Percentiles rank a stretch among this genome's conserved stretches.
Evolutionary conservation across 2,888 invertebrate species (phyloP).

Genomic region (Cephus nigrinus): DNA sequence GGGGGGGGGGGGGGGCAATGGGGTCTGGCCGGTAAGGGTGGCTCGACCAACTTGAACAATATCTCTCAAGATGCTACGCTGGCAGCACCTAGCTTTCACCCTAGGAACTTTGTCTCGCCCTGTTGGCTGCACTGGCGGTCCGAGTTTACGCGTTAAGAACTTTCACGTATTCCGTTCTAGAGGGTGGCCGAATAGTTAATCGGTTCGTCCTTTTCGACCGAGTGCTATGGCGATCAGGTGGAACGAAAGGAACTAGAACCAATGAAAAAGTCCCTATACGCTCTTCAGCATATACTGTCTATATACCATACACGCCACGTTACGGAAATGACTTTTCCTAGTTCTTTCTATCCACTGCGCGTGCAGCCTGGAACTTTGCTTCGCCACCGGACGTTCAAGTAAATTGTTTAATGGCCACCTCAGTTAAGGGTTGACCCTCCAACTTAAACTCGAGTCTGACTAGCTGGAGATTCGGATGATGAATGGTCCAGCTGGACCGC

Average conservation of each 20-base stretch:
- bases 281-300: neutral
- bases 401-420: neutral
- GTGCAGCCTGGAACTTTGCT: neutral
- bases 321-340: neutral
- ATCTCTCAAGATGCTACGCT: conserved; percentile 45
- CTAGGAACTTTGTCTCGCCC: conserved; percentile 40
- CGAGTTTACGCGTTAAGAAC: conserved; percentile 36
- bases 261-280: neutral
- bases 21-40: conserved; percentile 14
- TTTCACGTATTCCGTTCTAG: conserved; percentile 36
- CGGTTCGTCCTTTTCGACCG: neutral
- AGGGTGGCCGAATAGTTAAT: neutral
- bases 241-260: neutral
- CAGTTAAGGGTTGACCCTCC: neutral
- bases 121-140: conserved; percentile 19
- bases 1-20: conserved; percentile 19
- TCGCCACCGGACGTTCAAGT: neutral
- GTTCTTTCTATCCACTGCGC: neutral
- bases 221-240: neutral
- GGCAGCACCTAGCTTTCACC: conserved; percentile 36
- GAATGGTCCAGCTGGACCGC: too few species aligned
- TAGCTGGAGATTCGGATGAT: too few species aligned
- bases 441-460: neutral
- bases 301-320: neutral
- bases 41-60: conserved; percentile 47